Percentiles rank a stretch among this genome's conserved stretches.
phyloP scores from a whole-genome alignment of 2,113 vertebrate genomes.

The Salminus brasiliensis region DNA sequence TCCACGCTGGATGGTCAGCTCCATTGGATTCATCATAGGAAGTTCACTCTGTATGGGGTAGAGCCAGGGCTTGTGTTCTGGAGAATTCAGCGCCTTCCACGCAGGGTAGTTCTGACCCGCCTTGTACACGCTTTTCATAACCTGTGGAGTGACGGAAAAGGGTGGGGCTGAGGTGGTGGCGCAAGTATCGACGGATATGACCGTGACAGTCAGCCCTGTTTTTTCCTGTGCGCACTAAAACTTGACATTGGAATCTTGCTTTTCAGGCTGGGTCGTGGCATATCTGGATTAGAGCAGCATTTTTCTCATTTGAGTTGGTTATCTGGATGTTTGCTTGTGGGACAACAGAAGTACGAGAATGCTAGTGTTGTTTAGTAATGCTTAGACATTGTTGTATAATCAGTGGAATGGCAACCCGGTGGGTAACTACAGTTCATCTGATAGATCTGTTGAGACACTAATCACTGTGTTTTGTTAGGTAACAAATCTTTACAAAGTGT shows the following conservation, averaged over 20 bases:
- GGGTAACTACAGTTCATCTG: neutral
- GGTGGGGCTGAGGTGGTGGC: slow-evolving; percentile 10
- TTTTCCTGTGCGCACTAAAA: slow-evolving; percentile 18
- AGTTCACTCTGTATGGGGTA: slow-evolving; percentile 77
- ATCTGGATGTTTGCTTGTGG: neutral
- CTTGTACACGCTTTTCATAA: slow-evolving; percentile 75
- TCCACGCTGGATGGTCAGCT: slow-evolving; percentile 76
- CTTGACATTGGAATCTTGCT: slow-evolving; percentile 39
- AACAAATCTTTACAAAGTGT: neutral
- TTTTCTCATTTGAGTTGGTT: neutral
- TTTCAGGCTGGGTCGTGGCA: neutral
- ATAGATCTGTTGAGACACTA: neutral
- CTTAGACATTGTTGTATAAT: neutral
- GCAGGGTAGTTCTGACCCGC: slow-evolving; percentile 72
- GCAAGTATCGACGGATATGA: neutral
- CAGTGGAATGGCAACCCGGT: neutral
- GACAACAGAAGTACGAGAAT: neutral
- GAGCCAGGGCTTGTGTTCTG: slow-evolving; percentile 76
- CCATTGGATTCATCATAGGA: slow-evolving; percentile 69
- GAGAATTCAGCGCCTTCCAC: slow-evolving; percentile 76
- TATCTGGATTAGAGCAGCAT: neutral
- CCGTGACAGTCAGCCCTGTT: slow-evolving; percentile 5
- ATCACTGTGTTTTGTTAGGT: too few relatives aligned
- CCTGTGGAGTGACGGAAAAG: slow-evolving; percentile 59
- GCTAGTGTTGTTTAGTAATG: neutral